A percentile compares a stretch with the other conserved stretches of the same genome.
These are phyloP conservation scores for Nephila pilipes DNA, from an alignment of 1,140 invertebrate species.

Conservation along the genomic window DNA sequence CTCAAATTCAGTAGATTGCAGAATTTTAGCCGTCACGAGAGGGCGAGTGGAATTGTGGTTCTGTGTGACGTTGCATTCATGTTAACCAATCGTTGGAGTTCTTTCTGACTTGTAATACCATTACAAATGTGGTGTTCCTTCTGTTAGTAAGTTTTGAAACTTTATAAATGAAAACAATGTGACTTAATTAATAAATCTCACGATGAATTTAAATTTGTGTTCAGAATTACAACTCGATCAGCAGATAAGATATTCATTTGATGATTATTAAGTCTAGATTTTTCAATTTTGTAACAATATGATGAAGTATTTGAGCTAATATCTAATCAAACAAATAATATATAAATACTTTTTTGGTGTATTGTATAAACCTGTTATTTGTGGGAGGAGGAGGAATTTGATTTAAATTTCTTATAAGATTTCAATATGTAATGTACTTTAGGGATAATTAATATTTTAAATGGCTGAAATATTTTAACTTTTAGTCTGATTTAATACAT, in stretches of 20 bases:
- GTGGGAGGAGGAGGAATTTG: not conserved
- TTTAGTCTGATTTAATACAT: not conserved
- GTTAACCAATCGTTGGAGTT: conserved; percentile 48
- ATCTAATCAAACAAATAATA: not conserved
- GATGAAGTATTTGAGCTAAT: not conserved
- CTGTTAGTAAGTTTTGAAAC: not conserved
- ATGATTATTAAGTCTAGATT: not conserved
- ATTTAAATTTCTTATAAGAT: not conserved
- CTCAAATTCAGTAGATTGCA: conserved; percentile 55
- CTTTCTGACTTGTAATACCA: not conserved
- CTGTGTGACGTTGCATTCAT: conserved; percentile 41
- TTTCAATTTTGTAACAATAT: not conserved
- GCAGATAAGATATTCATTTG: not conserved
- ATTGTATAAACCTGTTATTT: not conserved
- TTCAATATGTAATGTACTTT: not conserved
- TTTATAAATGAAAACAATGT: not conserved
- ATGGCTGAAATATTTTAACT: not conserved
- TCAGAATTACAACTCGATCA: not conserved
- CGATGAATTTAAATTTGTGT: not conserved
- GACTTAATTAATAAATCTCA: not conserved
- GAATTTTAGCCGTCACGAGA: conserved; percentile 76
- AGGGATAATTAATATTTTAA: not conserved
- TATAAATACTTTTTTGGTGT: not conserved
- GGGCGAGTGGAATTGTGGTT: conserved; percentile 64
- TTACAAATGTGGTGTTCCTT: conserved; percentile 18